phyloP scores from a whole-genome alignment of 2,888 invertebrate species.

The Laothoe populi region DNA sequence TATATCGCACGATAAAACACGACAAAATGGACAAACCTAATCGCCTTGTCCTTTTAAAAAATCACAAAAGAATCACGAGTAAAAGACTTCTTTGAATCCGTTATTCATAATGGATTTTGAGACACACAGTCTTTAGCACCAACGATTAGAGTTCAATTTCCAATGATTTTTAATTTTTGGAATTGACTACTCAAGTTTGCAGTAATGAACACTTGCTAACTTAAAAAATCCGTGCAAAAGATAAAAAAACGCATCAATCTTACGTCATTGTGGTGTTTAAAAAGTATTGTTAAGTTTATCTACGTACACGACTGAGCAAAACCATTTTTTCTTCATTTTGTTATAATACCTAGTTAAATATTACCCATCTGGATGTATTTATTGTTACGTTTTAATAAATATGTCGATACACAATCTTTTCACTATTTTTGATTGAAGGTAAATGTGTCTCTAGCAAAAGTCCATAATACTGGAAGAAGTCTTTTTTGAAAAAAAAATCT shows the following conservation, averaged over 20 bases:
- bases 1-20: constrained; percentile 60
- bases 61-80: constrained; percentile 59
- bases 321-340: not conserved
- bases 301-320: not conserved
- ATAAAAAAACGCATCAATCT: constrained; percentile 72
- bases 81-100: constrained; percentile 17
- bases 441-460: too few species aligned
- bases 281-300: constrained; percentile 12
- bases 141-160: not conserved
- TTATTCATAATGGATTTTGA: not conserved
- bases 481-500: too few species aligned
- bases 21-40: constrained; percentile 80
- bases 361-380: too few species aligned
- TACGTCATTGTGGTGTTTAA: constrained; percentile 52
- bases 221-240: constrained; percentile 29
- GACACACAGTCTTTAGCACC: not conserved
- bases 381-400: too few species aligned
- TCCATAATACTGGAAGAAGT: too few species aligned
- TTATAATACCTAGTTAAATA: too few species aligned
- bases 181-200: not conserved
- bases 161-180: too few species aligned
- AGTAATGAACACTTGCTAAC: constrained; percentile 19
- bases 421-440: too few species aligned
- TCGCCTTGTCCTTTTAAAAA: constrained; percentile 75
- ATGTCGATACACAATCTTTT: too few species aligned